Evolutionary conservation across 2,113 vertebrate species (phyloP).

Genomic region (Ia io): DNA sequence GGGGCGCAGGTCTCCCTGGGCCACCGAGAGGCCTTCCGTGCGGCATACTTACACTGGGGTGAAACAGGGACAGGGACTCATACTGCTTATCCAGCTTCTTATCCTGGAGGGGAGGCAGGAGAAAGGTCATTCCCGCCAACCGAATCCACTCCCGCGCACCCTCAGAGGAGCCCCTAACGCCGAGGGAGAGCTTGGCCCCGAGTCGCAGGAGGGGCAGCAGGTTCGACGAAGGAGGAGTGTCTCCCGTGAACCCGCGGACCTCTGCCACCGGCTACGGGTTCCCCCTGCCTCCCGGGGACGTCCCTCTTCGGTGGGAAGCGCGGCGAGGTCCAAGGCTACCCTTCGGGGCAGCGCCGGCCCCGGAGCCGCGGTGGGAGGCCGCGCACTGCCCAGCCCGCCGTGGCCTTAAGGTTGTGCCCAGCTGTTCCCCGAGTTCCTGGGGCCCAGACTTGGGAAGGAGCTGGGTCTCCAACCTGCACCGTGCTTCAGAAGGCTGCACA

Average conservation of each 20-base stretch:
- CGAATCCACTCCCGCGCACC: neutral
- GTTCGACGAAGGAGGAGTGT: no score
- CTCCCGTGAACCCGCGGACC: no score
- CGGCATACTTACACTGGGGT: conserved; percentile 90
- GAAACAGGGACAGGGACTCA: conserved; percentile 88
- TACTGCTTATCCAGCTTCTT: conserved; percentile 96
- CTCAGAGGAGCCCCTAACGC: neutral
- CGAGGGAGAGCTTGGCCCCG: no score
- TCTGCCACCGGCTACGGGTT: no score
- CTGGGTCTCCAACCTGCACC: neutral
- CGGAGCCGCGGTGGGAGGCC: no score
- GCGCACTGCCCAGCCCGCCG: neutral
- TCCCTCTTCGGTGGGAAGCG: no score
- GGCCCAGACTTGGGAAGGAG: neutral
- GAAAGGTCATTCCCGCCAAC: neutral
- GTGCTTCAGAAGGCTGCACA: neutral
- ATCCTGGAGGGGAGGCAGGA: conserved; percentile 83
- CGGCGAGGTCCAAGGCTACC: neutral
- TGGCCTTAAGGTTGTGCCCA: rapidly evolving
- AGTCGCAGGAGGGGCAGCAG: no score
- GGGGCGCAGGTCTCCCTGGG: neutral
- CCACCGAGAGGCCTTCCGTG: rapidly evolving
- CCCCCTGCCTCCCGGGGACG: no score
- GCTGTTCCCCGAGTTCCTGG: neutral
- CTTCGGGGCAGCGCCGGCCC: neutral